phyloP scores from a whole-genome alignment of 1,140 invertebrate species.

The Steinernema khuongi region DNA sequence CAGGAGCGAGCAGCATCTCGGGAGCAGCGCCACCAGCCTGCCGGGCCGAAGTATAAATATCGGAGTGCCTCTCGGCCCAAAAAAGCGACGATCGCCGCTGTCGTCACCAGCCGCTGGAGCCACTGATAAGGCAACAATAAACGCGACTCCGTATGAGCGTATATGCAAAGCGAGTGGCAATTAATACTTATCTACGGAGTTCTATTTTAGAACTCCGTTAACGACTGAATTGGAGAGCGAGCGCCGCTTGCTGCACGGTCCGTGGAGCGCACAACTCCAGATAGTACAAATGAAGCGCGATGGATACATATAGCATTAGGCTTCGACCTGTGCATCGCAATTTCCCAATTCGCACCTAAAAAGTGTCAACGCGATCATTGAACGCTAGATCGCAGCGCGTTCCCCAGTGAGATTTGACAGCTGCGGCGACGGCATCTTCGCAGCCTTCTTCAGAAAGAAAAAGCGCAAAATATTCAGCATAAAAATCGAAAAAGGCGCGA shows the following conservation, averaged over 20 bases:
- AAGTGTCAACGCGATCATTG: too few relatives aligned
- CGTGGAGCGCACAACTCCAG: too few relatives aligned
- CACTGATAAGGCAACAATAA: constrained; percentile 1
- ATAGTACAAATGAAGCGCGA: too few relatives aligned
- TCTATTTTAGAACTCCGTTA: constrained; percentile 6
- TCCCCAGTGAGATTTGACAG: neutral
- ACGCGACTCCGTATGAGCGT: neutral
- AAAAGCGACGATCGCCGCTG: neutral
- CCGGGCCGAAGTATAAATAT: neutral
- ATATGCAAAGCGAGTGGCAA: neutral
- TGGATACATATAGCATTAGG: too few relatives aligned
- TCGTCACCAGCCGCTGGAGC: neutral
- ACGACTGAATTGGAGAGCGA: neutral
- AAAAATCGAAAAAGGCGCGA: neutral
- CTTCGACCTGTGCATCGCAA: too few relatives aligned
- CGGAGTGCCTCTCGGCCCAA: neutral
- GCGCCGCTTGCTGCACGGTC: neutral
- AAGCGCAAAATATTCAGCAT: too few relatives aligned
- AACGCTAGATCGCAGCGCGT: too few relatives aligned
- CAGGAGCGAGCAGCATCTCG: neutral
- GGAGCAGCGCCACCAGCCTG: neutral
- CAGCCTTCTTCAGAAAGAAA: too few relatives aligned
- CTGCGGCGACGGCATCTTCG: neutral
- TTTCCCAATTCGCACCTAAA: too few relatives aligned
- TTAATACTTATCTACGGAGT: constrained; percentile 8